phyloP scores from a whole-genome alignment of 2,113 vertebrate species.

The Mus spicilegus region DNA sequence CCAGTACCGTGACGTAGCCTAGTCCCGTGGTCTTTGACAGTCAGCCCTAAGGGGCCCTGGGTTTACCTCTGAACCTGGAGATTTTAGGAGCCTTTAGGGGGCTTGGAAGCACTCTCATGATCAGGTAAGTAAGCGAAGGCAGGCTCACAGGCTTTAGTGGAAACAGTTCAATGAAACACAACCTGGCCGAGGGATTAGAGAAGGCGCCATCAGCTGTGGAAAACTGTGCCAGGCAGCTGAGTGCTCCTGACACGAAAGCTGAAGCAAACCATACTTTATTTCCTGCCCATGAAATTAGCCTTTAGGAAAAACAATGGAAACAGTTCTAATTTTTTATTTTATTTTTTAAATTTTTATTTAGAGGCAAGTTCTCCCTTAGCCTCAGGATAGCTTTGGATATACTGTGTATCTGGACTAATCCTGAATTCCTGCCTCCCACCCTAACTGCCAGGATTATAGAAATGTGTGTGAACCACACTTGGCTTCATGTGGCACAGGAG shows the following conservation, averaged over 20 bases:
- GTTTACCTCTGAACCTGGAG: neutral
- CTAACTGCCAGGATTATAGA: neutral
- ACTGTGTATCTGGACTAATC: neutral
- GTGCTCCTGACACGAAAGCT: rapidly evolving
- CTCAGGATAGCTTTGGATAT: neutral
- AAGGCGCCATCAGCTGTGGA: neutral
- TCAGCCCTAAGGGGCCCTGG: neutral
- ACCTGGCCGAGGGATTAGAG: neutral
- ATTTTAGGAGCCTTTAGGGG: neutral
- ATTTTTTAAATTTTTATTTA: neutral
- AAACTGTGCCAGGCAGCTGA: neutral
- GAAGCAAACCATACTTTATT: neutral
- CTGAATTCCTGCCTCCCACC: neutral
- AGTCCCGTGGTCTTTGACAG: no score
- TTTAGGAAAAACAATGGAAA: neutral
- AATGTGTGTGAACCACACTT: neutral
- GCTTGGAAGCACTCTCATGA: neutral
- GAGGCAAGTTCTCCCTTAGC: neutral
- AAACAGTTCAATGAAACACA: neutral
- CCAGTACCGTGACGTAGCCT: no score
- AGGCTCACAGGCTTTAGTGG: neutral
- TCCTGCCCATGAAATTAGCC: neutral
- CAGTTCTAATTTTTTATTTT: neutral
- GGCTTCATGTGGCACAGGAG: neutral
- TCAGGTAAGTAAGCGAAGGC: neutral